phyloP scores from a whole-genome alignment of 2,797 vertebrate genomes.

The Rallus crepitans region DNA sequence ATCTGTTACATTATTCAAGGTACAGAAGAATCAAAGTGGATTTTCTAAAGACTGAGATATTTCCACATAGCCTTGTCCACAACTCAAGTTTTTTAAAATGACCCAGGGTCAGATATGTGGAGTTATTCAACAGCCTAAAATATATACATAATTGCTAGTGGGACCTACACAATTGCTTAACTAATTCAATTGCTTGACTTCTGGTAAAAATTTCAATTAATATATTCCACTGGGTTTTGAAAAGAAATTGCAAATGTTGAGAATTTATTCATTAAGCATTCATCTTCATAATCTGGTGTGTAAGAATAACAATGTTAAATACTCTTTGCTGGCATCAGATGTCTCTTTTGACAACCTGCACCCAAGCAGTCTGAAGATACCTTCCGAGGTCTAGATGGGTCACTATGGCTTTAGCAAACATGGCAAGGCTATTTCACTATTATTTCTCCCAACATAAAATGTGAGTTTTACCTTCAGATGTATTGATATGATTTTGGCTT shows the following conservation, averaged over 20 bases:
- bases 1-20: neutral
- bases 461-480: conserved; percentile 1
- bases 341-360: conserved; percentile 3
- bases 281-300: neutral
- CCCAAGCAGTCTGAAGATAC: neutral
- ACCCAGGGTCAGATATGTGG: neutral
- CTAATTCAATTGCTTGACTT: conserved; percentile 10
- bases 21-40: neutral
- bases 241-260: conserved; percentile 11
- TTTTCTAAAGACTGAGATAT: neutral
- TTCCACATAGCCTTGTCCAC: neutral
- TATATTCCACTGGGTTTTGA: conserved; percentile 8
- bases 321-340: neutral
- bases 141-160: neutral
- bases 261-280: neutral
- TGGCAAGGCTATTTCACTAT: neutral
- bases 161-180: conserved; percentile 7
- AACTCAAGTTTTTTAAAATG: neutral
- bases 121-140: neutral
- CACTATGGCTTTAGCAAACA: neutral
- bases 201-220: conserved; percentile 7
- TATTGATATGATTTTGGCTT: neutral
- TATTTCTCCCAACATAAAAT: conserved; percentile 13
- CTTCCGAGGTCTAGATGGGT: neutral
- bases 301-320: neutral